Base-by-base conservation (phyloP, 1,140 invertebrate genomes). In the Subanguina moxae region DNA sequence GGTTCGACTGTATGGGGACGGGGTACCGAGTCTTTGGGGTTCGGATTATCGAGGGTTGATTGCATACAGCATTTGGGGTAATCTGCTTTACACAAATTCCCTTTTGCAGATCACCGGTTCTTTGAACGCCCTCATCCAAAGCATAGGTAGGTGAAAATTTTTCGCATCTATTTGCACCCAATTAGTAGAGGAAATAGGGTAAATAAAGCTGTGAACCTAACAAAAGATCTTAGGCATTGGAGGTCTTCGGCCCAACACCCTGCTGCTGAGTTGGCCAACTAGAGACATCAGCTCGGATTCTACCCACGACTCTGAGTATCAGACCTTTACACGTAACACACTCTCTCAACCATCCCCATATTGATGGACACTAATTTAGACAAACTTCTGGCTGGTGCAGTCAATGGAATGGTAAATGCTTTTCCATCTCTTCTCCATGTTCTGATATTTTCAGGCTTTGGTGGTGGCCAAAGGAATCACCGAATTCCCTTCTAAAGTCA, bases 181-280 rank as follows among this genome's bases (percentile, higher is more conserved):
- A n/a, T n/a, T n/a, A n/a, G n/a, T n/a, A n/a, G n/a, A n/a, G 45
- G 15, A 17, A 17, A 15, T 46, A 46, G 45, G 15, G 90, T 91
- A 57, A 95, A 95, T 32, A n/a, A n/a, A n/a, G n/a, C n/a, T n/a
- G n/a, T n/a, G n/a, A n/a, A n/a, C n/a, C n/a, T n/a, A n/a, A n/a
- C n/a, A n/a, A n/a, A n/a, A n/a, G n/a, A n/a, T n/a, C n/a, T n/a
- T n/a, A n/a, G n/a, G n/a, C n/a, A 85, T 99, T 1, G 95, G 95
- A 66, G 95, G 94, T 15, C 88, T 99, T 86, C 94, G 94, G 83
- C 95, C 94, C 19, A 99, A 99, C 83, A 97, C 95, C 1, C 92
- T 98, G 17, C 92, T 98, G 75, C 86, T 98, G 42, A 93, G 93
- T 3, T 98, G 95, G 94, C 95, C 94, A 0, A 93, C 94, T 78